Evolutionary conservation across 2,797 vertebrate genomes (phyloP).

Genomic region (Platyrinchus mystaceus): DNA sequence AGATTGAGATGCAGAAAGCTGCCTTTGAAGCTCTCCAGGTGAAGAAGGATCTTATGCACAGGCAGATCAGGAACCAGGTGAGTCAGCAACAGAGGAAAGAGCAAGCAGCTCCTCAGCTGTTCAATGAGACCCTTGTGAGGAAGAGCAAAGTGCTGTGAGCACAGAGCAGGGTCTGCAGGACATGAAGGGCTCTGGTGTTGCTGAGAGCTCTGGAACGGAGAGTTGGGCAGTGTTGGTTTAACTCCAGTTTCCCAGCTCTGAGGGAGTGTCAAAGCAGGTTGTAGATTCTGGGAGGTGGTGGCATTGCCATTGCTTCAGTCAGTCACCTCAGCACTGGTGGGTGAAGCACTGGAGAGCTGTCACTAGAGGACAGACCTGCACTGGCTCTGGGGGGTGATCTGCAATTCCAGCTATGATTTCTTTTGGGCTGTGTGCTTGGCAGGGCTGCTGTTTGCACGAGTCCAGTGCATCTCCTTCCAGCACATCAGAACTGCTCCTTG

Average conservation of each 20-base stretch:
- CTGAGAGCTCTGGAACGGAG: neutral
- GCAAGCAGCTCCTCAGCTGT: neutral
- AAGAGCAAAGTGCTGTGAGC: neutral
- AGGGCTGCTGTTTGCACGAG: slow-evolving; percentile 5
- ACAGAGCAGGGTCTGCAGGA: neutral
- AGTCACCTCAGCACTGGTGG: neutral
- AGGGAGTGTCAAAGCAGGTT: neutral
- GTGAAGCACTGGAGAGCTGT: neutral
- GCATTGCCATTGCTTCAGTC: neutral
- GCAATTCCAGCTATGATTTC: neutral
- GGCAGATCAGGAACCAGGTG: slow-evolving; percentile 92
- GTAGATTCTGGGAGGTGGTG: neutral
- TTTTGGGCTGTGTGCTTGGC: neutral
- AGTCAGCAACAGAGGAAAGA: slow-evolving; percentile 2
- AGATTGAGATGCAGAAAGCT: slow-evolving; percentile 94
- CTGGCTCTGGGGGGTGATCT: neutral
- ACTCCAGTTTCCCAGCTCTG: neutral
- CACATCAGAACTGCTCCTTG: neutral
- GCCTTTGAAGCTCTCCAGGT: slow-evolving; percentile 94
- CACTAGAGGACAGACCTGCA: neutral
- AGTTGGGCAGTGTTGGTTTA: neutral
- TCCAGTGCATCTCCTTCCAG: slow-evolving; percentile 15
- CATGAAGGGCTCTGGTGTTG: neutral
- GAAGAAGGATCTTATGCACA: slow-evolving; percentile 90
- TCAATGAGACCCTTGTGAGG: neutral